These are phyloP conservation scores for Axinella damicornis DNA, from an alignment of 37 sponge, comb jelly and placozoan species.

Conservation along the genomic window DNA sequence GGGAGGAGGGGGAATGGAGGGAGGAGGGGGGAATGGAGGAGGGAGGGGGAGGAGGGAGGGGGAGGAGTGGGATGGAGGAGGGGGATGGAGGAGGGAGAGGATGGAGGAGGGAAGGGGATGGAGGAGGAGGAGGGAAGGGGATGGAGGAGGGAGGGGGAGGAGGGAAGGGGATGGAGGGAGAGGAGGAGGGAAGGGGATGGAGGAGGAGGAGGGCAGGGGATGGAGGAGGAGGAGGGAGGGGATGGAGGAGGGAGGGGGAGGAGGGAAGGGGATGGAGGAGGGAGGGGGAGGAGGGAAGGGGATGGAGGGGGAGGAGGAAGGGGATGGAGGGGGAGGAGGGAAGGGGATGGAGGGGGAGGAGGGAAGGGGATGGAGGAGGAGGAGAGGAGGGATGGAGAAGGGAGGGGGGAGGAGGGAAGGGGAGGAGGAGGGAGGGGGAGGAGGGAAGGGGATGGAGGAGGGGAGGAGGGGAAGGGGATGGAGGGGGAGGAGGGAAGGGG, in stretches of 20 bases:
- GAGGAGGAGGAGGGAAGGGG: neutral
- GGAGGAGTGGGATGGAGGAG: neutral
- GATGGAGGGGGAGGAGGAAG: too few relatives aligned
- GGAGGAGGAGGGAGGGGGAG: too few relatives aligned
- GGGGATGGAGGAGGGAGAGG: neutral
- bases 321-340: too few relatives aligned
- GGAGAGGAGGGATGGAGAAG: too few relatives aligned
- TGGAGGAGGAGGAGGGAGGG: neutral
- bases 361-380: too few relatives aligned
- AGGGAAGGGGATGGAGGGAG: neutral
- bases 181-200: neutral
- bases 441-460: too few relatives aligned
- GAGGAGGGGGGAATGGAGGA: neutral
- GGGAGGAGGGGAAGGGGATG: too few relatives aligned
- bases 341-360: too few relatives aligned
- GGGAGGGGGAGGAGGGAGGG: neutral
- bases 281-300: too few relatives aligned
- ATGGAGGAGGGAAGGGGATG: neutral
- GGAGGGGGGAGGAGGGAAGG: neutral
- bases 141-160: neutral
- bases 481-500: too few relatives aligned
- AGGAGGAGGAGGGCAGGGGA: neutral
- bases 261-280: too few relatives aligned
- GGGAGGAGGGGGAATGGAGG: neutral
- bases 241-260: neutral